Evolutionary conservation across 2,797 vertebrate species (phyloP), one percentile per base, ranked within the genome.

Genomic region (Cryptoprocta ferox): DNA sequence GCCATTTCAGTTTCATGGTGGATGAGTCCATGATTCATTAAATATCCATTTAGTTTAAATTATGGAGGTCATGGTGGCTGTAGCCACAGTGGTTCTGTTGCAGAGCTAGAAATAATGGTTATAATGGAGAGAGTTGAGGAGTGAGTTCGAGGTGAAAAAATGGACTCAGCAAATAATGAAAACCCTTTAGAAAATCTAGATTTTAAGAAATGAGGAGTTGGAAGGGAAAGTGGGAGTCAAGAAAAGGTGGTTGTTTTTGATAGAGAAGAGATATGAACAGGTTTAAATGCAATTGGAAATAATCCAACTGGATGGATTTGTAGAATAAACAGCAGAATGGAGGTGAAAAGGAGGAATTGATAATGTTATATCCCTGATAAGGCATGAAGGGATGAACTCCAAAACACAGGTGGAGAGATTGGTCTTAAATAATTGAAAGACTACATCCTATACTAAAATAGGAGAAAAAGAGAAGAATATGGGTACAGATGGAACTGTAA

Each of bases 31-130:
- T 53, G 13, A 86, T 75, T 68, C 45, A 53, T 13, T 91, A 96
- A 95, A 59, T 37, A 3, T 53, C 37, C 75, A 83, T 28, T 89
- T 48, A 50, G 70, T 93, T 94, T 91, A 91, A 96, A 94, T 94
- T 79, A 75, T 32, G 6, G 63, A 84, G 30, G 81, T 86, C 73
- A 82, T 21, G 30, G 78, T 93, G 32, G 65, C 26, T 59, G 19
- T 45, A 24, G 79, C 48, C 35, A 85, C 1, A 39, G 39, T 71
- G 50, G 30, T 56, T 83, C 37, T 70, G 24, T n/a, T 86, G 9
- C 28, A 89, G 18, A 35, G 42, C 59, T 71, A 81, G 35, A 59
- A 95, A 76, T 3, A 91, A 37, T 15, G 50, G 48, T 45, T 39
- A 91, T 63, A 75, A 59, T 85, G 39, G 66, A 71, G 35, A 78